Evolutionary conservation across 2,888 invertebrate genomes (phyloP), one percentile per base, ranked within the genome.

Genomic region (Oxycera nigricornis): DNA sequence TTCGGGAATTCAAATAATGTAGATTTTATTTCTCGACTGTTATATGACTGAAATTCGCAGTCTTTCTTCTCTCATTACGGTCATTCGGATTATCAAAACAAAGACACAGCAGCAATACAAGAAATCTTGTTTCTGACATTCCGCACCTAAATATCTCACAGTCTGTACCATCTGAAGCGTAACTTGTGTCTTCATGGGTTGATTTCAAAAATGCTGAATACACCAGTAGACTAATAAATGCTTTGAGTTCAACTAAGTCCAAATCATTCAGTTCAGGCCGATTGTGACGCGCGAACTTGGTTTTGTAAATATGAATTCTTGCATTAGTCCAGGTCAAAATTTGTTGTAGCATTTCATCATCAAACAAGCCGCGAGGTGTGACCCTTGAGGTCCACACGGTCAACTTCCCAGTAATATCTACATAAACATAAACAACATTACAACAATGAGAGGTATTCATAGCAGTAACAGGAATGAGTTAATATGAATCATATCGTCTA

Each of bases 121-220:
- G 2, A 31, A 61, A 61, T 61, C 61, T 61, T 17, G 30, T 31
- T 61, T 61, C 31, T 31, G 61, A 61, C 24, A 57, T 57, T 28
- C 57, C 24, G 57, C 57, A 57, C 57, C 61, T 61, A 28, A 61
- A 61, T 61, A 61, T 61, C 28, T 61, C 61, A 61, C 61, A 61
- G 9, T n/a, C 61, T 61, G 31, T 61, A 3, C 61, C 61, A 61
- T 61, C 31, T 17, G 17, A 17, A 31, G 61, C 61, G 20, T 28
- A 61, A 31, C 26, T 14, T 3, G 61, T 17, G 17, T 14, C 2
- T 61, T 31, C 61, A 20, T 61, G 17, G 14, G 30, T 61, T 31
- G 61, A 61, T 61, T n/a, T n/a, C n/a, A n/a, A n/a, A n/a, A n/a
- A n/a, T n/a, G n/a, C 57, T 22, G 57, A 57, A 22, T 57, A 57